These are phyloP conservation scores for Acleris laterana DNA, from an alignment of 2,888 invertebrate species.

Conservation along the genomic window DNA sequence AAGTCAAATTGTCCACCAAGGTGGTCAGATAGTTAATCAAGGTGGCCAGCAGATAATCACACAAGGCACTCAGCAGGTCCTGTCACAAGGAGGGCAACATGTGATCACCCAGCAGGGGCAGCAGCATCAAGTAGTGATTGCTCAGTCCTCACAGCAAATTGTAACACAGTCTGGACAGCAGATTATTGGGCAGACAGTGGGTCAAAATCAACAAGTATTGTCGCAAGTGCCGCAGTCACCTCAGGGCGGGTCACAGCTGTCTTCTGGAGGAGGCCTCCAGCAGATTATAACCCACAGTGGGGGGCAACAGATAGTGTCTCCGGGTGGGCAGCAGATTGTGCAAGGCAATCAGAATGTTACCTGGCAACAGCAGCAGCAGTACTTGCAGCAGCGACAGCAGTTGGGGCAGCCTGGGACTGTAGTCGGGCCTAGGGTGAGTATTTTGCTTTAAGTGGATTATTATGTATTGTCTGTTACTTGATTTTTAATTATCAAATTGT, in stretches of 20 bases:
- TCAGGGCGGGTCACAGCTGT: conserved; percentile 63
- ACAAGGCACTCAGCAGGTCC: conserved; percentile 72
- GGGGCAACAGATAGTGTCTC: conserved; percentile 77
- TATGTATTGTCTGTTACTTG: conserved; percentile 6
- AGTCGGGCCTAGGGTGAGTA: conserved; percentile 78
- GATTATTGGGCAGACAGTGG: conserved; percentile 72
- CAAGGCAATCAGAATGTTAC: conserved; percentile 77
- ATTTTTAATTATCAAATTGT: background rate
- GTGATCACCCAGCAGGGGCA: conserved; percentile 78
- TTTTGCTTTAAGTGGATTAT: conserved; percentile 10
- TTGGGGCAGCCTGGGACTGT: conserved; percentile 76
- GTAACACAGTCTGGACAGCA: conserved; percentile 78
- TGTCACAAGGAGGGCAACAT: conserved; percentile 79
- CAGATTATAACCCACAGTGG: conserved; percentile 81
- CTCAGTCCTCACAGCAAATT: conserved; percentile 79
- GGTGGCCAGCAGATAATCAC: conserved; percentile 75
- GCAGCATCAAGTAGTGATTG: conserved; percentile 78
- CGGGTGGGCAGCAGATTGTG: conserved; percentile 75
- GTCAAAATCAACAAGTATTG: conserved; percentile 72
- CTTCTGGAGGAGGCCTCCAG: conserved; percentile 72
- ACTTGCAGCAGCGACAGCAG: conserved; percentile 79
- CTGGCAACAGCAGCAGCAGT: conserved; percentile 79
- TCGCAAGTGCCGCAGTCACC: conserved; percentile 76
- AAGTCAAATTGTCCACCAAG: conserved; percentile 77
- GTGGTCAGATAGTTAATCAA: conserved; percentile 76